Evolutionary conservation across 2,888 invertebrate species (phyloP).

Genomic region (Sphinx pinastri): DNA sequence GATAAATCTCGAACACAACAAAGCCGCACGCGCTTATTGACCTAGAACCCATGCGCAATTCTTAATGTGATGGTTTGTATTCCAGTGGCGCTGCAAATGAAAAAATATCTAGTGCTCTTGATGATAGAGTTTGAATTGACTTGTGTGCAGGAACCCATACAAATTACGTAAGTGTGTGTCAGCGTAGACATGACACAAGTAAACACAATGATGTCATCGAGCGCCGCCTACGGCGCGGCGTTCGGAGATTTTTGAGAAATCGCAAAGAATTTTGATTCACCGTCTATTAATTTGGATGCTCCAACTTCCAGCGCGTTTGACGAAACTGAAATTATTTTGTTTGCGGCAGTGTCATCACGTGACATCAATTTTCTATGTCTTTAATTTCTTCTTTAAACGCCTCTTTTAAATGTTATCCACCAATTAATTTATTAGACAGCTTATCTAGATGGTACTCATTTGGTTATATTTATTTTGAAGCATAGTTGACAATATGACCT

Average conservation of each 20-base stretch:
- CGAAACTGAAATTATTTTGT: background rate
- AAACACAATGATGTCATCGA: slow-evolving; percentile 70
- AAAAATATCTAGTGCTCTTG: background rate
- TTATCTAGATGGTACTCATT: no score
- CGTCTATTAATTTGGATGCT: slow-evolving; percentile 16
- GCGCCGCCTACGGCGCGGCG: slow-evolving; percentile 55
- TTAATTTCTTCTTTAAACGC: background rate
- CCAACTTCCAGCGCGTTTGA: background rate
- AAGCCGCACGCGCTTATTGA: slow-evolving; percentile 58
- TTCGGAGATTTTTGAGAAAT: slow-evolving; percentile 37
- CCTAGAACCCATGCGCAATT: slow-evolving; percentile 64
- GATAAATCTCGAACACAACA: slow-evolving; percentile 51
- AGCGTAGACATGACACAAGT: slow-evolving; percentile 44
- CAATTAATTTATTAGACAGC: no score
- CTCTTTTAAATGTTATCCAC: no score
- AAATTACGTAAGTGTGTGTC: slow-evolving; percentile 45
- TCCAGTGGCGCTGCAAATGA: background rate
- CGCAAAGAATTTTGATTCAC: slow-evolving; percentile 30
- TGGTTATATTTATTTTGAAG: no score
- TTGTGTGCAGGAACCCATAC: slow-evolving; percentile 2
- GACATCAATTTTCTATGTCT: background rate
- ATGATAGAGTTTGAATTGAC: background rate
- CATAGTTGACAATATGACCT: no score
- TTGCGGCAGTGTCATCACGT: background rate
- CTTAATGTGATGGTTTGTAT: slow-evolving; percentile 30